Base-by-base conservation (phyloP, 2,797 vertebrate species). In the Triplophysa bombifrons region DNA sequence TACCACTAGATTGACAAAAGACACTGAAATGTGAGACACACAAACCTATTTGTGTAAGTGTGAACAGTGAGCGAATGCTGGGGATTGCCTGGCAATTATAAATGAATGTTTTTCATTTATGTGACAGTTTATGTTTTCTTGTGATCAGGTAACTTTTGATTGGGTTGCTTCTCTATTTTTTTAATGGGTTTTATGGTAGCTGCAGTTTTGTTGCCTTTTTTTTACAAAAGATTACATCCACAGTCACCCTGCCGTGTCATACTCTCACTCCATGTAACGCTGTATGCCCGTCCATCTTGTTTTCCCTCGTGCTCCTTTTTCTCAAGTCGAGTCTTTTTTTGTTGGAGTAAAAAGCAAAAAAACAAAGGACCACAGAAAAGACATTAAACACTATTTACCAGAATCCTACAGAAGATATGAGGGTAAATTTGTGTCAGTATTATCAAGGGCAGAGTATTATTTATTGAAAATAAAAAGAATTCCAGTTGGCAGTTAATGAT, bases 51-150 rank as follows among this genome's bases (percentile, higher is more conserved):
- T 84, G 80, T 85, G 73, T 66, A 58, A 76, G 86, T 88, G 84
- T 89, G 83, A 86, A 88, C 83, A 89, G 85, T 86, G 88, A 91
- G 80, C 87, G 86, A 87, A 65, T 84, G 75, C 80, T 87, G 80
- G 78, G 87, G 90, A 91, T 91, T 88, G 91, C 92, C 91, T 93
- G 93, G 87, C 88, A 86, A 17, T 88, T 88, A 83, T 82, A 80
- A 86, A 90, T 89, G 90, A 93, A 93, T 93, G 91, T 93, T 91
- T 90, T 85, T 87, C 87, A 56, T 79, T 73, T 84, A 83, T 84
- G 83, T 76, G 87, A 67, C 67, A 77, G 77, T 86, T 82, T 80
- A 86, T 71, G 19, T 69, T 81, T 78, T 64, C 53, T 66, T 80
- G 58, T 75, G 72, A 53, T 82, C 25, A 60, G 56, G 70, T 41